Evolutionary conservation across 1,140 invertebrate genomes (phyloP), one percentile per base, ranked within the genome.

Genomic region (Schlechtendalia chinensis): DNA sequence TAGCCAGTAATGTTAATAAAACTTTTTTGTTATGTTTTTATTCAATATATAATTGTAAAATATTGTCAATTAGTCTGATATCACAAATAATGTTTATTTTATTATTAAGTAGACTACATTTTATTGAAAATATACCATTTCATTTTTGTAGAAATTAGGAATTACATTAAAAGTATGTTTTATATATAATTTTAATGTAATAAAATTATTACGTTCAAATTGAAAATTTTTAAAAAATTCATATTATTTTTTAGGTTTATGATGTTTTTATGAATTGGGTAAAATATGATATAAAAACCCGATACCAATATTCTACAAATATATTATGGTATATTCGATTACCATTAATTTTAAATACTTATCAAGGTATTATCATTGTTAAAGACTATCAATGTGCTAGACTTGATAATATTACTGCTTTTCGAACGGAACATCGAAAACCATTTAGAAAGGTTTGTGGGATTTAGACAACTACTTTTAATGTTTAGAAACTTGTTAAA

Each of bases 341-440:
- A 4, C 69, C 69, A 72, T 29, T 72, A n/a, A 47, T 72, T 54
- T 6, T 72, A 32, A 72, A 72, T 72, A 72, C 69, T n/a, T 72
- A 72, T 11, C 69, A 72, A 72, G 69, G 69, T n/a, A 16, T 54
- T 16, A 54, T 29, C 17, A 54, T n/a, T 1, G 5, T 29, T 29
- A 17, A 72, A 54, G 69, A 54, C 17, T 72, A n/a, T 29, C 69
- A n/a, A 54, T 47, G 69, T 32, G 24, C 69, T 72, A 72, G 29
- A 54, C 12, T 54, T 29, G 53, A 72, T 72, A 24, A 19, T 29
- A 0, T 72, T 14, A 72, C 17, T 72, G 29, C 47, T 54, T 72
- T 72, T n/a, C 24, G 69, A 53, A 72, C n/a, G 47, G 47, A 72
- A 12, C 47, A 53, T 53, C 16, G 69, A 54, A 72, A 29, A 32